Percentiles rank a stretch among this genome's conserved stretches.
phyloP scores from a whole-genome alignment of 2,888 invertebrate genomes.

The Notocelia uddmanniana region DNA sequence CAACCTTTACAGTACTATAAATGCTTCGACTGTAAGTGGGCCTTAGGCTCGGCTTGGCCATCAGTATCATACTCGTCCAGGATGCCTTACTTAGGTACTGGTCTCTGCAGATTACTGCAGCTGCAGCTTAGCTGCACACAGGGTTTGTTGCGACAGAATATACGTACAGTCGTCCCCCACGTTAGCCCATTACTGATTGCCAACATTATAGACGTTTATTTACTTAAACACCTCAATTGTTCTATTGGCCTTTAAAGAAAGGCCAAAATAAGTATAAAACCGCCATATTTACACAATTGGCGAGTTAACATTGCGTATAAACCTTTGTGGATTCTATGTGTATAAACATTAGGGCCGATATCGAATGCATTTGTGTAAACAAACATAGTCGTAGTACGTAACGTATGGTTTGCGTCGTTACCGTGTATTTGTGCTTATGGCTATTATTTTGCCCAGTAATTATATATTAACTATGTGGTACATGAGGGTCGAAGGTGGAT shows the following conservation, averaged over 20 bases:
- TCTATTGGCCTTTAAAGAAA: constrained; percentile 20
- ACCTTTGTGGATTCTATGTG: background rate
- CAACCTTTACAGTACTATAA: no score
- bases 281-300: constrained; percentile 17
- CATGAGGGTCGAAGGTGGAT: background rate
- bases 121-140: no score
- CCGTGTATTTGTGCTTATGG: background rate
- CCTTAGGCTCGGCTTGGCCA: no score
- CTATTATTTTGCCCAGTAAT: background rate
- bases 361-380: constrained; percentile 3
- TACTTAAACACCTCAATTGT: background rate
- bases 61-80: no score
- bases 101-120: no score
- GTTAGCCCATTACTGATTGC: no score
- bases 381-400: background rate
- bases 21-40: no score
- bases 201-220: no score
- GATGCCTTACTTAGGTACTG: no score
- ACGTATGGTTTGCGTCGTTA: background rate
- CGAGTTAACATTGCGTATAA: background rate
- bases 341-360: background rate
- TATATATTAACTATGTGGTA: background rate
- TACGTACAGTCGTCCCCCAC: no score
- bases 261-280: constrained; percentile 1
- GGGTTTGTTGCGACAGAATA: no score